Conservation (phyloP, 2,888 invertebrate species). For the Drosophila monieri region DNA sequence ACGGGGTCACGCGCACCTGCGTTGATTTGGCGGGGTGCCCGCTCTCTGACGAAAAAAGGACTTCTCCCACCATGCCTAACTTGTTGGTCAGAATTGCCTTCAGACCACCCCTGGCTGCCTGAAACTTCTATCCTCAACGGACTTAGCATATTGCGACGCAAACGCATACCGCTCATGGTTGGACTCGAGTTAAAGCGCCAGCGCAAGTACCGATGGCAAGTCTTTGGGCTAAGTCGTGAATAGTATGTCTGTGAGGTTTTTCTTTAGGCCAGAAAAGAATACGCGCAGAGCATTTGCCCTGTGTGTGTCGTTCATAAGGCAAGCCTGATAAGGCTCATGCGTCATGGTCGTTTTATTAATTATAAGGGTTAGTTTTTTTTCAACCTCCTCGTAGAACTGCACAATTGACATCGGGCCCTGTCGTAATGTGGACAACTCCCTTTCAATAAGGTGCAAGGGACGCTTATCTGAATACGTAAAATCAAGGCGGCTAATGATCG, state of each 20-base stretch:
- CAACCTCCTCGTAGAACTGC: conserved; percentile 50
- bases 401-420: background rate
- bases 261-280: conserved; percentile 1
- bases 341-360: conserved; percentile 48
- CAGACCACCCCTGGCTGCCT: background rate
- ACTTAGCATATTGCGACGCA: conserved; percentile 3
- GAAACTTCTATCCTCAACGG: background rate
- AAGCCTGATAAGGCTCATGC: conserved; percentile 23
- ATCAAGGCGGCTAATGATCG: conserved; percentile 29
- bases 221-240: conserved; percentile 29
- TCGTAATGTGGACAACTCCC: conserved; percentile 7
- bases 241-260: conserved; percentile 28
- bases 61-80: background rate
- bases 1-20: too few species aligned
- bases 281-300: background rate
- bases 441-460: conserved; percentile 13
- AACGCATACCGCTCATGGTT: conserved; percentile 14
- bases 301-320: background rate
- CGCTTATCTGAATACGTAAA: conserved; percentile 39
- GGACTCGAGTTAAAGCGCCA: conserved; percentile 17
- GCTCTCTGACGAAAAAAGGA: background rate
- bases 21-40: too few species aligned
- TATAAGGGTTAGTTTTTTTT: conserved; percentile 44
- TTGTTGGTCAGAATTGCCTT: background rate
- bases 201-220: conserved; percentile 19